Evolutionary conservation across 2,888 invertebrate species (phyloP).

Genomic region (Palloptera scutellata): DNA sequence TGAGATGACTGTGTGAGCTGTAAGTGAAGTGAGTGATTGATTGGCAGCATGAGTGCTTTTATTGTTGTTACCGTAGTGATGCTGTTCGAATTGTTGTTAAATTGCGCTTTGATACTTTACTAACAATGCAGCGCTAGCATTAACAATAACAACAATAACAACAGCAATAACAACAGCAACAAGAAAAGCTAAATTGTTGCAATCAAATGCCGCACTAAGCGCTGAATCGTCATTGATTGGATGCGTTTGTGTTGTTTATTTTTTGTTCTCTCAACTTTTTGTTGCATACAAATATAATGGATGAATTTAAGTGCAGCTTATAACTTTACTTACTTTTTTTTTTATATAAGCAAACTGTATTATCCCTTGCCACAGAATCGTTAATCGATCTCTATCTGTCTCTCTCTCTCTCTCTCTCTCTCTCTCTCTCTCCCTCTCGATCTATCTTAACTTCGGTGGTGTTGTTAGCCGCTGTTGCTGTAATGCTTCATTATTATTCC

Average conservation of each 20-base stretch:
- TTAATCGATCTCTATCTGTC: too few relatives aligned
- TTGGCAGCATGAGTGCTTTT: constrained; percentile 58
- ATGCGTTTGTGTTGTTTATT: constrained; percentile 14
- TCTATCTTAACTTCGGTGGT: too few relatives aligned
- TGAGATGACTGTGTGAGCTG: neutral
- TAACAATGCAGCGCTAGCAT: constrained; percentile 13
- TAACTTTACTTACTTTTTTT: too few relatives aligned
- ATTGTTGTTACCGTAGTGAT: constrained; percentile 36
- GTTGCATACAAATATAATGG: too few relatives aligned
- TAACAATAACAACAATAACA: neutral
- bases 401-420: too few relatives aligned
- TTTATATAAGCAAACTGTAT: too few relatives aligned
- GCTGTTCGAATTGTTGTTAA: constrained; percentile 41
- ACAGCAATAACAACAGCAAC: neutral
- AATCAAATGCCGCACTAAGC: constrained; percentile 20
- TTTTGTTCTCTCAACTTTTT: too few relatives aligned
- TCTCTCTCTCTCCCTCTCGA: too few relatives aligned
- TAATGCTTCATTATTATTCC: constrained; percentile 59
- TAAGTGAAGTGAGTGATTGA: constrained; percentile 48
- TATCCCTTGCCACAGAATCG: too few relatives aligned
- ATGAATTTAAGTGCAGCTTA: too few relatives aligned
- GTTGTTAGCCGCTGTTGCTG: too few relatives aligned
- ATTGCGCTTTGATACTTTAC: constrained; percentile 34
- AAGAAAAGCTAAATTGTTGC: constrained; percentile 6
- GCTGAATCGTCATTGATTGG: constrained; percentile 32